Percentiles rank a stretch among this genome's conserved stretches.
Conservation (phyloP, 2,113 vertebrate species). For the Anser brachyrhynchus region DNA sequence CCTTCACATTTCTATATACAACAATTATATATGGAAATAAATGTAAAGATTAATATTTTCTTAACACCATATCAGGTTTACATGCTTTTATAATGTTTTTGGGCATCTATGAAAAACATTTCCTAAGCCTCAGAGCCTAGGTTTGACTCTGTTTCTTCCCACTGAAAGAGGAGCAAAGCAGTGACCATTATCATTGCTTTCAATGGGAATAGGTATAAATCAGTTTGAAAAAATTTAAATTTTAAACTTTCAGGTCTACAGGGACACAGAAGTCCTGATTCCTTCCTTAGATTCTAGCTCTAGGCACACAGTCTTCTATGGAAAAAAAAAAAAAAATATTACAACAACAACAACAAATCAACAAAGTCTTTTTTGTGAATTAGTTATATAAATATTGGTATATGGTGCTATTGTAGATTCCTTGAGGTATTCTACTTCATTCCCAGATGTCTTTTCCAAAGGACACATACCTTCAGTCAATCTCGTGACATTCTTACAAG, state of each 20-base stretch:
- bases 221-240: not conserved
- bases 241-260: not conserved
- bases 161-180: not conserved
- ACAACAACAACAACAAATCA: not conserved
- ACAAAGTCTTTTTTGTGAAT: not conserved
- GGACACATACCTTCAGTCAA: not conserved
- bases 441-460: not conserved
- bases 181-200: not conserved
- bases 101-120: not conserved
- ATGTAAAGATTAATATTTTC: not conserved
- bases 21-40: not conserved
- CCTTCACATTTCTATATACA: not conserved
- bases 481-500: not conserved
- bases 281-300: not conserved
- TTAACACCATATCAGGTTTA: not conserved
- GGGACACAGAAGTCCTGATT: not conserved
- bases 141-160: not conserved
- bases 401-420: not conserved
- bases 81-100: not conserved
- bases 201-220: not conserved
- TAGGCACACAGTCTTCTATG: not conserved
- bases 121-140: not conserved
- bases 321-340: rapidly evolving
- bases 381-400: not conserved
- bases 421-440: not conserved